These are phyloP conservation scores for Bombycilla garrulus DNA, from an alignment of 2,113 vertebrate genomes.

Conservation along the genomic window DNA sequence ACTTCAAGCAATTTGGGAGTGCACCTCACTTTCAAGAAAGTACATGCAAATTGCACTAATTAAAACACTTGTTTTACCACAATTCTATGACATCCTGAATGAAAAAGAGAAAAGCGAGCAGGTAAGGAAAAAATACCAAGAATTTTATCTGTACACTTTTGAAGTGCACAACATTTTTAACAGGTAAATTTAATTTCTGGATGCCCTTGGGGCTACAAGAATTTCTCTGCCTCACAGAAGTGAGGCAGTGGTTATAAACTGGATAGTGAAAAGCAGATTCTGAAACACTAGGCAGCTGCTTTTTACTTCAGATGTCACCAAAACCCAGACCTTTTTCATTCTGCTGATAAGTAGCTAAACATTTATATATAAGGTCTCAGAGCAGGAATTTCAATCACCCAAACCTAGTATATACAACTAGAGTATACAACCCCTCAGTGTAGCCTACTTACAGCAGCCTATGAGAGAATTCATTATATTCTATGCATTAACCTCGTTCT, in stretches of 20 bases:
- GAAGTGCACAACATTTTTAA: neutral
- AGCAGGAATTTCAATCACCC: constrained; percentile 28
- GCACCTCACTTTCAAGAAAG: neutral
- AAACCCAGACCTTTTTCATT: neutral
- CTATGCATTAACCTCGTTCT: neutral
- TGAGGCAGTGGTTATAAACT: neutral
- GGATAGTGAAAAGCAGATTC: neutral
- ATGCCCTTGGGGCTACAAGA: neutral
- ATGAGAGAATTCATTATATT: neutral
- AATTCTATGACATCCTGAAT: neutral
- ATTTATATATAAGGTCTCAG: constrained; percentile 18
- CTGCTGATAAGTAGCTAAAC: constrained; percentile 37
- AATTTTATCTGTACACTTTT: neutral
- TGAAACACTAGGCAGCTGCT: neutral
- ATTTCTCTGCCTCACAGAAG: neutral
- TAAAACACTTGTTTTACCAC: neutral
- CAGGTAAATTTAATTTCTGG: neutral
- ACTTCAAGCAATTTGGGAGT: neutral
- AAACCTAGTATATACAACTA: neutral
- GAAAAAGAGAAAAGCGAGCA: neutral
- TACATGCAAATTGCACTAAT: neutral
- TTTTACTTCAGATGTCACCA: constrained; percentile 38
- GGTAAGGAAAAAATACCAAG: neutral
- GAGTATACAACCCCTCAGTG: neutral
- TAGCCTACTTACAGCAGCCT: constrained; percentile 1